Evolutionary conservation across 2,888 invertebrate genomes (phyloP), one percentile per base, ranked within the genome.

Genomic region (Apodemia mormo): DNA sequence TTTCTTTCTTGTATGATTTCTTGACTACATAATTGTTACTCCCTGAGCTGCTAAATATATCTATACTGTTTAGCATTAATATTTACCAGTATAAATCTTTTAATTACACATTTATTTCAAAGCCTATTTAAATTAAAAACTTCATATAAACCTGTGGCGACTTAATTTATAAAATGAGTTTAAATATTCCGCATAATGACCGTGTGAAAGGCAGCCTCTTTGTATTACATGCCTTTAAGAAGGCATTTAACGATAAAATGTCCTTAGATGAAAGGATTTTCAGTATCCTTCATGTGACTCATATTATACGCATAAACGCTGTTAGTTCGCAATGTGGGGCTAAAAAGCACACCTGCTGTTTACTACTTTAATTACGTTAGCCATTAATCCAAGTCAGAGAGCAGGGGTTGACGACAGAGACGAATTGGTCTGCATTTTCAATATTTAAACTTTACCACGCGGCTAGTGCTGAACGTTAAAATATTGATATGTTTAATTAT

Each of bases 281-380:
- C 72, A 67, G 43, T 68, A 58, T 68, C 69, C 68, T 73, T 69
- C 69, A 71, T 70, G 56, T 65, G 73, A 73, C 66, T 73, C 75
- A 69, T 69, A 75, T 75, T 76, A 75, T 76, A 75, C 74, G 75
- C 74, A 73, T 69, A 76, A 75, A 76, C 74, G 77, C 76, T 76
- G 75, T 74, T 74, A 73, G 76, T 76, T 73, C 72, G 70, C 74
- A 70, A 72, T 72, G 73, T 74, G 73, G 76, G 74, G 75, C 76
- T 73, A 79, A 81, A 79, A 80, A 81, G 81, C 80, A 80, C 88
- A 88, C 87, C 89, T 88, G 87, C 80, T 82, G 84, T 82, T 85
- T 85, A 88, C 87, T 87, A 87, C 84, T 90, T 87, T 90, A 90
- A 90, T 89, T 90, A 88, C 85, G 83, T 81, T 79, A 78, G 77